Evolutionary conservation across 2,797 vertebrate genomes (phyloP).

Genomic region (Astyanax mexicanus): DNA sequence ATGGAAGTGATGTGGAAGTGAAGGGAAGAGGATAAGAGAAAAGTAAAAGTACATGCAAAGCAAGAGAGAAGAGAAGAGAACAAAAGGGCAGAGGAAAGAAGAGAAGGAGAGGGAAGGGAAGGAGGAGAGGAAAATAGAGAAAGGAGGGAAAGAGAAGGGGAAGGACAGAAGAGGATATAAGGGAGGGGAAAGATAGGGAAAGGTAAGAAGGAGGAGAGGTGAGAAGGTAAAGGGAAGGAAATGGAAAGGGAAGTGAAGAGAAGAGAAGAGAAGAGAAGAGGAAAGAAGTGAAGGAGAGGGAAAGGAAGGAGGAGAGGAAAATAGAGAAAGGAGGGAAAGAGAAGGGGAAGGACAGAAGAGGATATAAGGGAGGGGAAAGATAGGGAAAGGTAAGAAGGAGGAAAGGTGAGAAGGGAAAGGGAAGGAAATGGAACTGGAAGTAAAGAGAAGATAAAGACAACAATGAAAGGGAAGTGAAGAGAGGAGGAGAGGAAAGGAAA

Average conservation of each 20-base stretch:
- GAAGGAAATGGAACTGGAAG: background rate
- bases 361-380: no score
- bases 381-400: background rate
- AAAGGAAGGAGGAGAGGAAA: background rate
- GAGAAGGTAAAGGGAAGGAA: background rate
- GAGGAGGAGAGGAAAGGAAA: background rate
- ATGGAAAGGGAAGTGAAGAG: background rate
- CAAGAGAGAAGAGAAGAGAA: background rate
- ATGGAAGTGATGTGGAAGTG: slow-evolving; percentile 16
- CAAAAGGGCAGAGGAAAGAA: background rate
- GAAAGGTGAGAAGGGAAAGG: background rate
- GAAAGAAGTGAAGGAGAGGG: background rate
- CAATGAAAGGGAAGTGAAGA: background rate
- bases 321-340: slow-evolving; percentile 1
- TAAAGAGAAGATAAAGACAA: background rate
- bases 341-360: no score
- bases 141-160: slow-evolving; percentile 33
- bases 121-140: background rate
- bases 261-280: background rate
- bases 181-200: slow-evolving; percentile 12
- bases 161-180: background rate
- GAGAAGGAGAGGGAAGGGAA: background rate
- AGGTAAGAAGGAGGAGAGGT: background rate
- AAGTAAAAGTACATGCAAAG: background rate
- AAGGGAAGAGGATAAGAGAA: background rate